Base-by-base conservation (phyloP, 1,140 invertebrate genomes). In the Aphaenogaster rudis region DNA sequence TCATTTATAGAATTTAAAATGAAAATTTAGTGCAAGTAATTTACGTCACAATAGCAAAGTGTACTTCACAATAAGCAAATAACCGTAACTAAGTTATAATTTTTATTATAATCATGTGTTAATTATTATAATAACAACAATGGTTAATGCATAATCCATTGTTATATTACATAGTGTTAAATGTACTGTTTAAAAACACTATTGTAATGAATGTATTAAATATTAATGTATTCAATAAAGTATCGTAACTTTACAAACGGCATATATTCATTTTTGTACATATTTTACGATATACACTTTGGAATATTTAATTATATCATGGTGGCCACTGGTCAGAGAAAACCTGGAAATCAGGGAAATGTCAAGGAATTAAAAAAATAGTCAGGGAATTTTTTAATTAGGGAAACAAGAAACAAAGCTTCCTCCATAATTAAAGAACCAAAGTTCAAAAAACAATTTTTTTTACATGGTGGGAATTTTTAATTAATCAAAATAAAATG, bases 221-320 rank as follows among this genome's bases (percentile, higher is more conserved):
- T 28, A 67, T 52, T 54, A 69, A 21, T 71, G 39, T 81, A 71
- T 71, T 71, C 36, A 81, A 81, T 81, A 81, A 81, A 81, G n/a
- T 45, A 67, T 69, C 36, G 15, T 71, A 33, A 45, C 61, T 79
- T 66, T 66, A 50, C 33, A 50, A 66, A 8, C 8, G 9, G 5
- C 9, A 21, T 17, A n/a, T 63, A 36, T 64, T 77, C 7, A 77
- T 63, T 66, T 79, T n/a, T 78, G 4, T 48, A n/a, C 28, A 28
- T 36, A 15, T n/a, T 48, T 64, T 45, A 61, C 33, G 8, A 57
- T 13, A 28, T 28, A 11, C n/a, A 57, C 11, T 42, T 45, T 15
- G 0, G 15, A 9, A 33, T 5, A 33, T 63, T 52, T 42, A 42
- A 28, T 79, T 42, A 11, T 48, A 28, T 28, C 28, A 28, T 28